Base-by-base conservation (phyloP, 2,797 vertebrate species). In the Malacoctenus gilli region DNA sequence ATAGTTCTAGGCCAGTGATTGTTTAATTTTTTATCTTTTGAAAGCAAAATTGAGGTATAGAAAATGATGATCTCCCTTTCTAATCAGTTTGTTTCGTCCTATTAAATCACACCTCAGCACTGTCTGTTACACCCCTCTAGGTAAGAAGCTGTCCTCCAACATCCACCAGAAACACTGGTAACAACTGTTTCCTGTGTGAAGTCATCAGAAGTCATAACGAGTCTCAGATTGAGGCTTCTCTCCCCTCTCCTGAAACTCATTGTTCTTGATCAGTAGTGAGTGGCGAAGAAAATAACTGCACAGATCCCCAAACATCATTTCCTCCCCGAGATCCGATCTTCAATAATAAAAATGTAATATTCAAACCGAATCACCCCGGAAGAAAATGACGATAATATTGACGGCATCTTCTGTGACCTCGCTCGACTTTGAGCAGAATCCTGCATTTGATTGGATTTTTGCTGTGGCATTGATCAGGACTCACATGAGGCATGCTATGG, bases 101-200 rank as follows among this genome's bases (percentile, higher is more conserved):
- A 89, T 86, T 90, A 85, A 88, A 88, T 83, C 87, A 86, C 77
- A 74, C 62, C 48, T 47, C 39, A 61, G 74, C 62, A 84, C 87
- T 74, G 86, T 85, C 65, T 57, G 75, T 82, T 56, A 75, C 82
- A 84, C 88, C 80, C 84, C 80, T 72, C 70, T 74, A 70, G 83
- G 85, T 87, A 85, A 75, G 82, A 72, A 64, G 31, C 16, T 31
- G 41, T 44, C 54, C 42, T 65, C 36, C 59, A 81, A 67, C 73
- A 72, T 63, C 67, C 74, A 79, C 64, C 42, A 63, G 54, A 78
- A 65, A 81, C 74, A 79, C 55, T 60, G 52, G 59, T 11, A 50
- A 41, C 77, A 80, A 85, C 79, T 85, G 83, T 86, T 89, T 87
- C 84, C 82, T 81, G 69, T 70, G 49, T 75, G 46, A 71, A 84